phyloP scores from a whole-genome alignment of 2,888 invertebrate genomes.

The Aethes cnicana region DNA sequence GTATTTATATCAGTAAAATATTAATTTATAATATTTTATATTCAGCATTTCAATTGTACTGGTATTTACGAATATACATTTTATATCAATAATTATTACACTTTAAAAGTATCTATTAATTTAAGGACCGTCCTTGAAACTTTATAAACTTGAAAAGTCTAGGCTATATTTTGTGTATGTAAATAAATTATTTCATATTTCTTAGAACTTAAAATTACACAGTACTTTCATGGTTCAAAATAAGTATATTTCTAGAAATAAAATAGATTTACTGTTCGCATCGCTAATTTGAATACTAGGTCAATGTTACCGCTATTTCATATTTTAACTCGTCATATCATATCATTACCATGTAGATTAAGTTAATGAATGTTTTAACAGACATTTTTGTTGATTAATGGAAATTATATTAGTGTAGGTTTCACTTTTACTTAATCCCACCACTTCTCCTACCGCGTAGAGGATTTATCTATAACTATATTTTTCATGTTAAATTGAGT shows the following conservation, averaged over 20 bases:
- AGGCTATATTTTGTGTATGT: too few species aligned
- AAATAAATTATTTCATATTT: too few species aligned
- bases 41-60: too few species aligned
- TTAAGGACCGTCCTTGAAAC: too few species aligned
- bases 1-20: too few species aligned
- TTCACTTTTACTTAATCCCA: slow-evolving; percentile 46
- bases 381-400: slow-evolving; percentile 42
- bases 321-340: slow-evolving; percentile 13
- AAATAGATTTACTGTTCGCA: slow-evolving; percentile 3
- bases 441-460: slow-evolving; percentile 63
- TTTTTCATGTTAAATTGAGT: slow-evolving; percentile 40
- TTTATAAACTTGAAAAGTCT: too few species aligned
- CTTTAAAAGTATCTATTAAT: too few species aligned
- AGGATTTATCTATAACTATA: slow-evolving; percentile 50
- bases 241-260: neutral
- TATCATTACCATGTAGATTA: slow-evolving; percentile 17
- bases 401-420: slow-evolving; percentile 38
- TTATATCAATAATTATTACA: too few species aligned
- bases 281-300: slow-evolving; percentile 23
- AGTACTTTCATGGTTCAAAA: too few species aligned
- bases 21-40: too few species aligned
- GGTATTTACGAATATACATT: too few species aligned
- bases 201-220: too few species aligned
- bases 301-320: slow-evolving; percentile 27
- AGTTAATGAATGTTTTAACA: slow-evolving; percentile 21